These are phyloP conservation scores for Bos javanicus DNA, from an alignment of 2,113 vertebrate species.

Conservation along the genomic window DNA sequence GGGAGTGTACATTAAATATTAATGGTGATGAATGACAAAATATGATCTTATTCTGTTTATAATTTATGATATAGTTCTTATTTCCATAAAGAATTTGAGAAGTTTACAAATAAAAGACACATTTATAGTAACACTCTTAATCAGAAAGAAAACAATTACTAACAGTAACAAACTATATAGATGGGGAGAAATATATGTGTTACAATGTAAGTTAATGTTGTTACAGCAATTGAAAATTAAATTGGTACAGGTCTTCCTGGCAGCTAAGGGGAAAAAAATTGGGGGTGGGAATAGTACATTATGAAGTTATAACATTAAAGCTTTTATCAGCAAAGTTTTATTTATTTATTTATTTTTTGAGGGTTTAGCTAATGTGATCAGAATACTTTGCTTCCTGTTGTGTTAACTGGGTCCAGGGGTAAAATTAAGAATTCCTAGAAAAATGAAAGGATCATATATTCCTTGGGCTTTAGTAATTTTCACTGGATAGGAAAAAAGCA, in stretches of 20 bases:
- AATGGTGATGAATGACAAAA: neutral
- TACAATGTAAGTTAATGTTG: neutral
- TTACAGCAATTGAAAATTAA: neutral
- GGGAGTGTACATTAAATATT: neutral
- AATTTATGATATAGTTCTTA: neutral
- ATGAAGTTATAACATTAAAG: neutral
- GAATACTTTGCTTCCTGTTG: neutral
- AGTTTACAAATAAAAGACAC: neutral
- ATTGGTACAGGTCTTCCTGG: neutral
- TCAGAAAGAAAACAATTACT: neutral
- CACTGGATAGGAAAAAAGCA: neutral
- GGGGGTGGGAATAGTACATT: neutral
- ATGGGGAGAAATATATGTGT: neutral
- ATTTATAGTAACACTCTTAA: neutral
- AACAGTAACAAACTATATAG: neutral
- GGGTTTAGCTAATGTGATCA: neutral
- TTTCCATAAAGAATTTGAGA: neutral
- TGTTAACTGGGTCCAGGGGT: neutral
- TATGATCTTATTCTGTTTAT: neutral
- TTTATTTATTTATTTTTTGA: neutral
- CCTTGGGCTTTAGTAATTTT: neutral
- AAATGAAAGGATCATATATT: neutral
- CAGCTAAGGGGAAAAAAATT: neutral
- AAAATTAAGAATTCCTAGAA: conserved; percentile 6
- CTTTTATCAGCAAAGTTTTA: neutral